Conservation (phyloP, 2,888 invertebrate species). For the Deilephila porcellus region DNA sequence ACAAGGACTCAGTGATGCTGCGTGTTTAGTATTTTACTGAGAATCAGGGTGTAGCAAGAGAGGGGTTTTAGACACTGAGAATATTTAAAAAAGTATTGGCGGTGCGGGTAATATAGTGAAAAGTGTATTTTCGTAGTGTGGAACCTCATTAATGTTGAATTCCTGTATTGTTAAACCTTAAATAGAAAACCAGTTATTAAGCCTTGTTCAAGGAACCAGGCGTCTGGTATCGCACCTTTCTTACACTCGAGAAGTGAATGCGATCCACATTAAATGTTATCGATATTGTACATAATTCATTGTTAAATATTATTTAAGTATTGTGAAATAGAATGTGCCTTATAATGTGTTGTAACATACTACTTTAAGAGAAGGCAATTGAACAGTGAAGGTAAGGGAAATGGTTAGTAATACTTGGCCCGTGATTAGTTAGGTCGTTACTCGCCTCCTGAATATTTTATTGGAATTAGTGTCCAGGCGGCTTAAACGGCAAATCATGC, state of each 20-base stretch:
- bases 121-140: too few relatives aligned
- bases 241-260: not conserved
- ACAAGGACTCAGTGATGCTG: too few relatives aligned
- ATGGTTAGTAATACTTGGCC: not conserved
- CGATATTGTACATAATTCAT: slow-evolving; percentile 21
- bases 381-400: not conserved
- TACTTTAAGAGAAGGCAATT: not conserved
- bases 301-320: slow-evolving; percentile 33
- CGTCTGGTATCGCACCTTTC: not conserved
- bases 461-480: not conserved
- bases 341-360: not conserved
- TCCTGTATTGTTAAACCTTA: not conserved
- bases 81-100: too few relatives aligned
- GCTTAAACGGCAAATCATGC: too few relatives aligned
- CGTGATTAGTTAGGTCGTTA: not conserved
- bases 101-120: too few relatives aligned
- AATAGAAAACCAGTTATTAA: not conserved
- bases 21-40: too few relatives aligned
- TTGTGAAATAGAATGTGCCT: slow-evolving; percentile 34
- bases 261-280: not conserved
- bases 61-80: too few relatives aligned
- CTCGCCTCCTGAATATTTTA: not conserved
- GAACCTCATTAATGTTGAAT: too few relatives aligned
- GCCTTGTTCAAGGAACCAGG: not conserved
- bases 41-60: too few relatives aligned